Conservation (phyloP, 2,113 vertebrate species). For the Eublepharis macularius region DNA sequence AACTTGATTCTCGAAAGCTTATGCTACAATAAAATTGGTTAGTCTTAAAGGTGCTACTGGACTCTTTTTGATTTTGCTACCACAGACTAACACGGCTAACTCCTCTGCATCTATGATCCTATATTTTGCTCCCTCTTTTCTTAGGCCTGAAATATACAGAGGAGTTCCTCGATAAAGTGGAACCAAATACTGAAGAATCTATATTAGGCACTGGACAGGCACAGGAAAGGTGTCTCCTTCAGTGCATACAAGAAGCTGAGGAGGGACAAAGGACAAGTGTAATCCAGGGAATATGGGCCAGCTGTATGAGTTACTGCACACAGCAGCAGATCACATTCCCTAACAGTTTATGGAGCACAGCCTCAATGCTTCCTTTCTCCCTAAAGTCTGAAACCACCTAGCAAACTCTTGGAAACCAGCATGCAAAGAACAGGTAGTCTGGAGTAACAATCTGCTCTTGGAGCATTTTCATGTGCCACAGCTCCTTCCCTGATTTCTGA, state of each 20-base stretch:
- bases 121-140: neutral
- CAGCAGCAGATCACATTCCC: neutral
- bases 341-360: neutral
- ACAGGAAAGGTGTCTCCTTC: neutral
- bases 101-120: no score
- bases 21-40: no score
- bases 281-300: neutral
- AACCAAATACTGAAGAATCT: neutral
- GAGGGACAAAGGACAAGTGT: neutral
- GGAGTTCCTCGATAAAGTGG: neutral
- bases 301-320: neutral
- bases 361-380: neutral
- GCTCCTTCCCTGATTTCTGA: neutral
- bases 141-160: neutral
- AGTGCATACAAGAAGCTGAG: neutral
- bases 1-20: no score
- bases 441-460: neutral
- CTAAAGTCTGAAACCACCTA: neutral
- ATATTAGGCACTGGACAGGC: neutral
- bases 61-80: no score
- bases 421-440: neutral
- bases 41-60: no score
- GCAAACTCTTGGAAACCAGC: neutral
- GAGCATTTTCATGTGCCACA: constrained; percentile 9
- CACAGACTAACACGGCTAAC: no score